These are phyloP conservation scores for Brachionus rotundiformis DNA, from an alignment of 1,140 invertebrate species.

Conservation along the genomic window DNA sequence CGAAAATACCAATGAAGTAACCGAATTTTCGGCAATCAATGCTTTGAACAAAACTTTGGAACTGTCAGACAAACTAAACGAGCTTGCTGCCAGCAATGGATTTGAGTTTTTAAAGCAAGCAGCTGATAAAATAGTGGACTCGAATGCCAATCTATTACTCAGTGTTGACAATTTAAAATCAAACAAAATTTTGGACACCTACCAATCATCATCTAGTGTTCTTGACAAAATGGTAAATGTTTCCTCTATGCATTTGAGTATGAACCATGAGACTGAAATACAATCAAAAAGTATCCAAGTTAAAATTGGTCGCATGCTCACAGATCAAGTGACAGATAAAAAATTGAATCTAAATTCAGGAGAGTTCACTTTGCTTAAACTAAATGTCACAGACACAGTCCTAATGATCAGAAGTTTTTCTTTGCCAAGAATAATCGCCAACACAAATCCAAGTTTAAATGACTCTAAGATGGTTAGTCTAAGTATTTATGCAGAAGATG, in stretches of 20 bases:
- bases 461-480: neutral
- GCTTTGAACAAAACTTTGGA: neutral
- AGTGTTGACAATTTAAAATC: neutral
- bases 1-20: neutral
- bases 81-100: neutral
- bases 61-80: neutral
- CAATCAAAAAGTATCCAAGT: constrained; percentile 19
- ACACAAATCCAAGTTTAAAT: neutral
- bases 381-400: neutral
- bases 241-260: neutral
- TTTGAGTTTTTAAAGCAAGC: constrained; percentile 36
- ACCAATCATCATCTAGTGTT: neutral
- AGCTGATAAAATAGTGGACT: constrained; percentile 7
- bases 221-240: neutral
- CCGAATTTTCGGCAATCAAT: neutral
- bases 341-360: neutral
- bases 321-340: neutral
- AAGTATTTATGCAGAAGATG: neutral
- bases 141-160: neutral
- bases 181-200: neutral
- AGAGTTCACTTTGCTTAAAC: neutral
- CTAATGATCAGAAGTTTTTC: neutral
- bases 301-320: neutral
- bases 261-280: constrained; percentile 1
- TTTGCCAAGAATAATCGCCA: neutral